A percentile compares a stretch with the other conserved stretches of the same genome.
Evolutionary conservation across 2,797 vertebrate genomes (phyloP).

Genomic region (Lithobates pipiens): DNA sequence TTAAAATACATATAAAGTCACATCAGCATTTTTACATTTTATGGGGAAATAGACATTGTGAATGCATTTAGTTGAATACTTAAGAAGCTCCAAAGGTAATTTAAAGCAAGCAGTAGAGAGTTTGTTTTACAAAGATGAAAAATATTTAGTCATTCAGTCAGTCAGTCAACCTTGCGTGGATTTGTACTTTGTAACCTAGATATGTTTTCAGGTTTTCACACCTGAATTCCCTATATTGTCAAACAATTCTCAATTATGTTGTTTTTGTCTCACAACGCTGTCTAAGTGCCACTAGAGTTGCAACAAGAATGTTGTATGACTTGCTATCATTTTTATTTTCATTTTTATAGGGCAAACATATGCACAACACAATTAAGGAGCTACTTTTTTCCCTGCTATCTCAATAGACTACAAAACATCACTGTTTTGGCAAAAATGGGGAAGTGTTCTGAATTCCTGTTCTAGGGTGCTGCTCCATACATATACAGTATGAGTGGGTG

Average conservation of each 20-base stretch:
- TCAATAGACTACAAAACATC: no score
- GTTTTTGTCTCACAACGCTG: not conserved
- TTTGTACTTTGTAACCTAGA: slow-evolving; percentile 42
- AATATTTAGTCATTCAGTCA: slow-evolving; percentile 29
- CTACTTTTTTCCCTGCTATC: no score
- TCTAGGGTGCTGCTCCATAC: no score
- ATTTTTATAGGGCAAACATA: no score
- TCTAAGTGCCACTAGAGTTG: not conserved
- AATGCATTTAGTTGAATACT: not conserved
- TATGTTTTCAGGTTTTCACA: slow-evolving; percentile 25
- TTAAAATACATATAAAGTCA: no score
- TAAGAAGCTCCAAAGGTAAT: slow-evolving; percentile 4
- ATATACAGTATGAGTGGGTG: no score
- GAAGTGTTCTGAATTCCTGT: no score
- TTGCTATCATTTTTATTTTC: not conserved
- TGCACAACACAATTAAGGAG: no score
- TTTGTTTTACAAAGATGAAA: slow-evolving; percentile 38
- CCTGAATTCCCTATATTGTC: not conserved
- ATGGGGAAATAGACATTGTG: not conserved
- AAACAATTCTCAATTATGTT: slow-evolving; percentile 24
- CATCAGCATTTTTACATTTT: no score
- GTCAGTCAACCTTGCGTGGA: slow-evolving; percentile 37
- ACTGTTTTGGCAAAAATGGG: no score
- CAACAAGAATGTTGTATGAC: not conserved
- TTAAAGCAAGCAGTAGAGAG: slow-evolving; percentile 40